Evolutionary conservation across 2,797 vertebrate species (phyloP).

Genomic region (Lophius americanus): DNA sequence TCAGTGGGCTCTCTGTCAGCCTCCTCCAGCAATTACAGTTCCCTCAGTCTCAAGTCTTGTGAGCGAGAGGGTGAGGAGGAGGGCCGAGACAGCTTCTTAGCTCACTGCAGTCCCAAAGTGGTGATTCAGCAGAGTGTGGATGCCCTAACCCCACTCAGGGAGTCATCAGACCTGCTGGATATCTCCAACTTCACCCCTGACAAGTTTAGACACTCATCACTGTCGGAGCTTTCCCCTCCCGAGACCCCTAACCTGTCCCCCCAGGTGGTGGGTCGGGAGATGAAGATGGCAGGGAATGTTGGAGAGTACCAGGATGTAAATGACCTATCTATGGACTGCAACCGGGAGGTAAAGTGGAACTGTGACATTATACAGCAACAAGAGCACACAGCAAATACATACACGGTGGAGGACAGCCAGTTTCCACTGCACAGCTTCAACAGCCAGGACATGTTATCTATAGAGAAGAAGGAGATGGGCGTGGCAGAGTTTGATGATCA

Average conservation of each 20-base stretch:
- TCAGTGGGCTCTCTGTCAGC: constrained; percentile 95
- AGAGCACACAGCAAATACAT: constrained; percentile 85
- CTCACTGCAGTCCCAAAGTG: constrained; percentile 98
- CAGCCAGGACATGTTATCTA: constrained; percentile 87
- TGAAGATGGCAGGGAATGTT: constrained; percentile 86
- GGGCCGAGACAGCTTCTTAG: constrained; percentile 95
- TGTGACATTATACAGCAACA: constrained; percentile 88
- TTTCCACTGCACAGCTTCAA: constrained; percentile 96
- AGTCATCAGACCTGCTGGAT: constrained; percentile 97
- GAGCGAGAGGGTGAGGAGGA: constrained; percentile 96
- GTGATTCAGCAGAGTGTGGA: constrained; percentile 99
- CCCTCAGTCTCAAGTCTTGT: constrained; percentile 95
- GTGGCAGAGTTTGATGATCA: constrained; percentile 88
- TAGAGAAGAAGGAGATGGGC: constrained; percentile 88
- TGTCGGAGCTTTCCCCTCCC: constrained; percentile 96
- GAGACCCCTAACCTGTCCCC: constrained; percentile 97
- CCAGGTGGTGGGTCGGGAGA: constrained; percentile 90
- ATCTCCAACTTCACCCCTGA: constrained; percentile 99
- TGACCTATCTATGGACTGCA: constrained; percentile 83
- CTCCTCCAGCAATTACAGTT: constrained; percentile 96
- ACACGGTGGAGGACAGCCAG: constrained; percentile 90
- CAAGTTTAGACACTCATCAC: constrained; percentile 97
- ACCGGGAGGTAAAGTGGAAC: constrained; percentile 93
- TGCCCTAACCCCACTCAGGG: constrained; percentile 94
- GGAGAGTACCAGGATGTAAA: constrained; percentile 90